Percentiles rank a stretch among this genome's conserved stretches.
phyloP scores from a whole-genome alignment of 2,797 vertebrate species.

The Microctenopoma lineatum region DNA sequence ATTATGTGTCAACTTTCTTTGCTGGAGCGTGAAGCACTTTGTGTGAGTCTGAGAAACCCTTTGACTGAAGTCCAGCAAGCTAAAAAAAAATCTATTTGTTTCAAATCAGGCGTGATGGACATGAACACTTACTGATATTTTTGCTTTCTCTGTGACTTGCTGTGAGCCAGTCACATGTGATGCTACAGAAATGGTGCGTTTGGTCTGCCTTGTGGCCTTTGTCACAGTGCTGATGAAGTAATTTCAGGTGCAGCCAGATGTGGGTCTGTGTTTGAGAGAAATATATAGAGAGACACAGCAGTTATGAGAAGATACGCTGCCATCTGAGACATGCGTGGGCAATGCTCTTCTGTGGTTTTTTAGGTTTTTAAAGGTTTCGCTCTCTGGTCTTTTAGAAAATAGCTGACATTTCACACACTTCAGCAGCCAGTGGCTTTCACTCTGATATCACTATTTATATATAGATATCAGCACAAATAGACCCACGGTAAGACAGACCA shows the following conservation, averaged over 20 bases:
- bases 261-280: constrained; percentile 12
- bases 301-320: constrained; percentile 60
- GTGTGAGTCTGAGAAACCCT: constrained; percentile 14
- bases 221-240: constrained; percentile 65
- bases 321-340: constrained; percentile 53
- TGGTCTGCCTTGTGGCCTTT: constrained; percentile 57
- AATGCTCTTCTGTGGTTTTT: constrained; percentile 62
- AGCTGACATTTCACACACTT: constrained; percentile 58
- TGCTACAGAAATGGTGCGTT: constrained; percentile 31
- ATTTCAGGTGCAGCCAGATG: constrained; percentile 63
- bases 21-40: constrained; percentile 41
- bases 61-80: neutral
- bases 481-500: neutral
- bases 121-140: constrained; percentile 31
- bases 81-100: neutral
- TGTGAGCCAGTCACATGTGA: constrained; percentile 40
- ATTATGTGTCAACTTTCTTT: constrained; percentile 61
- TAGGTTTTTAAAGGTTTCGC: constrained; percentile 62
- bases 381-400: constrained; percentile 45
- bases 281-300: constrained; percentile 7
- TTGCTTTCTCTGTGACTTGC: constrained; percentile 31
- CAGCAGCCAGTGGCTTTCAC: constrained; percentile 23
- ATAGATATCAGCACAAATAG: constrained; percentile 20
- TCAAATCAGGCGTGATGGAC: neutral
- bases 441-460: constrained; percentile 28